Evolutionary conservation across 2,113 vertebrate genomes (phyloP).

Genomic region (Amphiprion ocellaris): DNA sequence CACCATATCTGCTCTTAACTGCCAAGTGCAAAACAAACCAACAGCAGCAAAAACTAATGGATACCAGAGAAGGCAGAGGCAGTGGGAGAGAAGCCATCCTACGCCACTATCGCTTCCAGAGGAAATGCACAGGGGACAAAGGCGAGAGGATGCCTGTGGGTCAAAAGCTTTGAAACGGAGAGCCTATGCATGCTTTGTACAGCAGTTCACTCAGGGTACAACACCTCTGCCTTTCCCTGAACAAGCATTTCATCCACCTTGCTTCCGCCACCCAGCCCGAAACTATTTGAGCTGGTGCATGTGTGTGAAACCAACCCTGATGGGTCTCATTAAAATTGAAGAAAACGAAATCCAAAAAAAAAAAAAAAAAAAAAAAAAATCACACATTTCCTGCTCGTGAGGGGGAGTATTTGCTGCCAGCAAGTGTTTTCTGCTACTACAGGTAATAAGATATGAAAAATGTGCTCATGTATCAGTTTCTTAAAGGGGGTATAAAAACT

Average conservation of each 20-base stretch:
- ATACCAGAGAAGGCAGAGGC: constrained; percentile 12
- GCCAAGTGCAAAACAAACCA: constrained; percentile 50
- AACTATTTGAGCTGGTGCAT: constrained; percentile 20
- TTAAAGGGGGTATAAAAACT: background rate
- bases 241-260: constrained; percentile 30
- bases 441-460: constrained; percentile 1
- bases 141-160: constrained; percentile 1
- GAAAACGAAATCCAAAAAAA: background rate
- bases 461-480: background rate
- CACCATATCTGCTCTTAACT: constrained; percentile 30
- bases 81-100: constrained; percentile 19
- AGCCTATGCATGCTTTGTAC: constrained; percentile 6
- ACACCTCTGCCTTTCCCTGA: constrained; percentile 16
- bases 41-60: constrained; percentile 26
- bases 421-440: constrained; percentile 19
- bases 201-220: background rate
- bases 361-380: constrained; percentile 6
- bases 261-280: constrained; percentile 15
- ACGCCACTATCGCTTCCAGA: constrained; percentile 15
- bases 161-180: constrained; percentile 15
- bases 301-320: constrained; percentile 55
- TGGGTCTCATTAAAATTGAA: constrained; percentile 47
- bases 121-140: constrained; percentile 8
- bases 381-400: constrained; percentile 2
- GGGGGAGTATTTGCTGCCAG: constrained; percentile 12